These are phyloP conservation scores for Fabriciana adippe DNA, from an alignment of 2,888 invertebrate genomes.

Conservation along the genomic window DNA sequence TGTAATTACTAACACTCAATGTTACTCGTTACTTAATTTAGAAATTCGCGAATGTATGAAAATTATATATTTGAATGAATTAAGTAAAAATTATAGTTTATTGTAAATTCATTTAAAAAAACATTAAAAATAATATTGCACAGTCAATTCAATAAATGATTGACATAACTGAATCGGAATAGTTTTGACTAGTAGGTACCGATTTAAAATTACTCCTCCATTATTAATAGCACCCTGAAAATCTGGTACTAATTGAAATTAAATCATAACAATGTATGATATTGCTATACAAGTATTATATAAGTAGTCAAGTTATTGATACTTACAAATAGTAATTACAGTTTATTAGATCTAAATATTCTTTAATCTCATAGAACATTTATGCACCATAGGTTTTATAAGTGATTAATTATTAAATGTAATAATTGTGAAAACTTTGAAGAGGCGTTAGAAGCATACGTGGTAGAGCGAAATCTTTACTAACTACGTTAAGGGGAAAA, in stretches of 20 bases:
- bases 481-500: slow-evolving; percentile 45
- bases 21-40: too few relatives aligned
- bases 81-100: too few relatives aligned
- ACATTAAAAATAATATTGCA: too few relatives aligned
- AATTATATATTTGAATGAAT: too few relatives aligned
- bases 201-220: background rate
- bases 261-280: slow-evolving; percentile 36
- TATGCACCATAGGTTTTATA: slow-evolving; percentile 66
- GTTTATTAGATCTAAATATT: slow-evolving; percentile 54
- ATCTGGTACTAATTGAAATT: slow-evolving; percentile 48
- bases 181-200: too few relatives aligned
- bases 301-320: slow-evolving; percentile 48
- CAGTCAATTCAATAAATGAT: too few relatives aligned
- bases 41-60: too few relatives aligned
- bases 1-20: too few relatives aligned
- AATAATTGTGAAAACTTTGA: slow-evolving; percentile 45
- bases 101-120: too few relatives aligned
- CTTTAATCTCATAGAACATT: slow-evolving; percentile 59
- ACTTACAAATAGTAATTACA: slow-evolving; percentile 51
- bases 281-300: slow-evolving; percentile 45
- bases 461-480: slow-evolving; percentile 51
- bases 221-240: slow-evolving; percentile 67
- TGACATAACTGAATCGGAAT: too few relatives aligned
- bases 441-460: slow-evolving; percentile 49
- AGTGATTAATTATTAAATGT: slow-evolving; percentile 45